Base-by-base conservation (phyloP, 2,797 vertebrate species). In the Typhlichthys eigenmanni region DNA sequence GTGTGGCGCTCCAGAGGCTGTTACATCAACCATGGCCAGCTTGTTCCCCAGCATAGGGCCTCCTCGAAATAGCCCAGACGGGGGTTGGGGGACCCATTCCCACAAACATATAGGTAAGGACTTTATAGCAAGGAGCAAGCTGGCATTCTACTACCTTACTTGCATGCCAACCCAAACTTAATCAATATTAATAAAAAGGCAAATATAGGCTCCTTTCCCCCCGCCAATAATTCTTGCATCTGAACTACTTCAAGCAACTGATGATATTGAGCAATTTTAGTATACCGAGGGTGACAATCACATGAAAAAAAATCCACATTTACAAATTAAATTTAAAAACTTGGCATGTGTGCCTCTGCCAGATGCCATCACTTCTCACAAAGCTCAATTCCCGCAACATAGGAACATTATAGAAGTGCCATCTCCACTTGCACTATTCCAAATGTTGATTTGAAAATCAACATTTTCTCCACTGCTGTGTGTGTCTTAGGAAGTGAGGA, bases 1-100 rank as follows among this genome's bases (percentile, higher is more conserved):
- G 61, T 65, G 71, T 78, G 80, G 24, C 85, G 87, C 88, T 89
- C 81, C 82, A 74, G 76, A 76, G 74, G 81, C 79, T 84, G 77
- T 84, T 83, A 75, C 69, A 82, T 80, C 85, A 80, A 76, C 74
- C 70, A 69, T n/a, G 3, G 76, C 67, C 78, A 56, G 75, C 74
- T 34, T 38, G 34, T 38, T 76, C 67, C 72, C 82, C 84, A 74
- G 73, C 60, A 75, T 34, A 53, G 79, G 74, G 78, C 78, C 82
- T 74, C 77, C 81, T 58, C 29, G 1, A 9, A 9, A 38, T 9
- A 38, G 34, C 34, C 34, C 34, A 38, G 34, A 9, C 34, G 7
- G 1, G 5, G 24, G 24, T 4, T 11, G 16, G 16, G 52, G 17
- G 11, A 12, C 53, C 29, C 14, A 5, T n/a, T 16, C 52, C 3